phyloP scores from a whole-genome alignment of 1,140 invertebrate genomes.

The Cotesia glomerata region DNA sequence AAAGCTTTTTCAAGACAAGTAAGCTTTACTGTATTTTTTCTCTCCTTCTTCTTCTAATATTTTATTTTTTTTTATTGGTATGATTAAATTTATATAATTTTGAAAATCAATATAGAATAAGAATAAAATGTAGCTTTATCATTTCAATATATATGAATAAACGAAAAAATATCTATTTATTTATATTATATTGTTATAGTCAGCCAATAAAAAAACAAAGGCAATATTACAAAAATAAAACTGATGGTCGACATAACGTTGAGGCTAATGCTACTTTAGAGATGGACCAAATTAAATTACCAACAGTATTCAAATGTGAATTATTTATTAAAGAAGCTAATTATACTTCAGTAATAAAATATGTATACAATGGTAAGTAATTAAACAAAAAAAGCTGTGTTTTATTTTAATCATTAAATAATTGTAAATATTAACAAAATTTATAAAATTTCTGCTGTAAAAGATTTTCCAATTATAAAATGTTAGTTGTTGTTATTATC shows the following conservation, averaged over 20 bases:
- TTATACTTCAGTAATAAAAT: conserved; percentile 69
- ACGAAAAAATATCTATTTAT: no score
- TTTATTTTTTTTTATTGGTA: conserved; percentile 5
- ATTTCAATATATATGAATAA: neutral
- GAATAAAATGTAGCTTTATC: neutral
- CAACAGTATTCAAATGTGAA: conserved; percentile 70
- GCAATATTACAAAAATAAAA: conserved; percentile 40
- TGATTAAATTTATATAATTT: no score
- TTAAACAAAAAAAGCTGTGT: no score
- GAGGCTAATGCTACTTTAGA: conserved; percentile 55
- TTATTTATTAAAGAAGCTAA: conserved; percentile 69
- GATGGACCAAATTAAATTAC: conserved; percentile 65
- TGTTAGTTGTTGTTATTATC: no score
- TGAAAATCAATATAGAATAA: neutral
- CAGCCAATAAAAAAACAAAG: conserved; percentile 38
- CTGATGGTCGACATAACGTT: conserved; percentile 52
- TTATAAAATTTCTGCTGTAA: no score
- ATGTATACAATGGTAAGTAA: conserved; percentile 63
- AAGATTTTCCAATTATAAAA: no score
- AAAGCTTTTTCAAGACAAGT: conserved; percentile 49
- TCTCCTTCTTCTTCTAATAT: neutral
- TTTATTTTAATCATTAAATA: no score
- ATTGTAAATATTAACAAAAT: no score
- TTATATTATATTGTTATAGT: conserved; percentile 32
- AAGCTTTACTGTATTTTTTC: conserved; percentile 24